A percentile compares a stretch with the other conserved stretches of the same genome.
These are phyloP conservation scores for Antheraea pernyi DNA, from an alignment of 1,140 invertebrate genomes.

Conservation along the genomic window DNA sequence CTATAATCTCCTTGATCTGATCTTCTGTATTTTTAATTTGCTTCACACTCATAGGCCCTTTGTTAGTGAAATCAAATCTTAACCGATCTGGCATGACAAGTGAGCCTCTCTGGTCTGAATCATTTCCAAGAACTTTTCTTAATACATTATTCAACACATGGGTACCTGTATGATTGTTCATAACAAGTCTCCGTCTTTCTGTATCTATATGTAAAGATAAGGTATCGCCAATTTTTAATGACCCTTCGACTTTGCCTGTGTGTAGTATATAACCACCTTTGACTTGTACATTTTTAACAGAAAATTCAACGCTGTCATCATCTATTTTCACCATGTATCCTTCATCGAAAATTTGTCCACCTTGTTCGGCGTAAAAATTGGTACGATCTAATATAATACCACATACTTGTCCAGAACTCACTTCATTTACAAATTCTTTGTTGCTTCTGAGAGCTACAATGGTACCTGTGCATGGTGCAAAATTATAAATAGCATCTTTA, in stretches of 20 bases:
- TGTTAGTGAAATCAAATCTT: slow-evolving; percentile 98
- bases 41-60: slow-evolving; percentile 92
- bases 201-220: slow-evolving; percentile 92
- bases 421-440: slow-evolving; percentile 93
- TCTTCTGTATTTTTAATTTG: slow-evolving; percentile 94
- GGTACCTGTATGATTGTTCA: slow-evolving; percentile 99
- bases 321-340: slow-evolving; percentile 94
- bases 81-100: slow-evolving; percentile 98
- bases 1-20: slow-evolving; percentile 88
- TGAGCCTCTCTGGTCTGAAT: slow-evolving; percentile 98
- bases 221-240: slow-evolving; percentile 91
- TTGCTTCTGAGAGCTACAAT: slow-evolving; percentile 87
- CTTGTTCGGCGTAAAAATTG: slow-evolving; percentile 98
- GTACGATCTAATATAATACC: slow-evolving; percentile 96
- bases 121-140: slow-evolving; percentile 91
- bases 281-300: slow-evolving; percentile 97
- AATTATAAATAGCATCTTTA: slow-evolving; percentile 86
- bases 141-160: slow-evolving; percentile 98
- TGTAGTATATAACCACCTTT: slow-evolving; percentile 98
- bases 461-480: slow-evolving; percentile 82
- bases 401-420: slow-evolving; percentile 92
- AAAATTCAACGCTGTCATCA: slow-evolving; percentile 94
- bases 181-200: slow-evolving; percentile 90
- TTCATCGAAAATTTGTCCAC: slow-evolving; percentile 98
- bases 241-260: slow-evolving; percentile 92